Evolutionary conservation across 2,797 vertebrate genomes (phyloP).

Genomic region (Thaleichthys pacificus): DNA sequence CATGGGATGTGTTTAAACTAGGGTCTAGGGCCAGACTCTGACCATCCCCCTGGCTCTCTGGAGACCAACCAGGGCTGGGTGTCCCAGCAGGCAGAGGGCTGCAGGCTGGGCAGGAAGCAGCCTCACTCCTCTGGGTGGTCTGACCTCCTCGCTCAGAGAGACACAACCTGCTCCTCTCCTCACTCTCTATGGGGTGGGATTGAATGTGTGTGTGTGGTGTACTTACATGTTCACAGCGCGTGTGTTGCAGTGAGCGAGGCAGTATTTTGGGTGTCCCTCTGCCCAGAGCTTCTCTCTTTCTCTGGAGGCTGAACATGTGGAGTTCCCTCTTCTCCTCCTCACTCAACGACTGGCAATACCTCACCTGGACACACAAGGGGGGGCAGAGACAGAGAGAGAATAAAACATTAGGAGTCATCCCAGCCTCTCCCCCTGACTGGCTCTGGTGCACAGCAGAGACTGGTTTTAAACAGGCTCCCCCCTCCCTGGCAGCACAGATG

Average conservation of each 20-base stretch:
- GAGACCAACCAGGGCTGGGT: neutral
- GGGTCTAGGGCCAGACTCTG: neutral
- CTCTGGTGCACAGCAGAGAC: neutral
- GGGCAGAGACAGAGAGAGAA: neutral
- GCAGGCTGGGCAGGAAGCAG: constrained; percentile 55
- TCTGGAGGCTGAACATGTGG: constrained; percentile 91
- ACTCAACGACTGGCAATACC: constrained; percentile 90
- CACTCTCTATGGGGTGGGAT: constrained; percentile 27
- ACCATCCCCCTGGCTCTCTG: neutral
- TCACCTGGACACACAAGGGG: constrained; percentile 72
- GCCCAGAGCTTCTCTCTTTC: constrained; percentile 94
- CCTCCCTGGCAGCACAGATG: constrained; percentile 38
- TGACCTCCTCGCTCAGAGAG: constrained; percentile 52
- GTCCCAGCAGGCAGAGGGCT: neutral
- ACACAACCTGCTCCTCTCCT: constrained; percentile 52
- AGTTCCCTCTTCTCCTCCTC: constrained; percentile 94
- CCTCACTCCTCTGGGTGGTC: constrained; percentile 52
- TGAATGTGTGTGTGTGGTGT: constrained; percentile 4
- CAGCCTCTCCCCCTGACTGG: neutral
- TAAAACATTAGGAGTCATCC: no score
- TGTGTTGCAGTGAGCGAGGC: constrained; percentile 85
- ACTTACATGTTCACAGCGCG: constrained; percentile 88
- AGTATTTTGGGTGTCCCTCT: constrained; percentile 90
- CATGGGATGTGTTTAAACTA: neutral
- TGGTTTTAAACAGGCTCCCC: neutral